Evolutionary conservation across 2,797 vertebrate genomes (phyloP), one percentile per base, ranked within the genome.

Genomic region (Myotis findleyi): DNA sequence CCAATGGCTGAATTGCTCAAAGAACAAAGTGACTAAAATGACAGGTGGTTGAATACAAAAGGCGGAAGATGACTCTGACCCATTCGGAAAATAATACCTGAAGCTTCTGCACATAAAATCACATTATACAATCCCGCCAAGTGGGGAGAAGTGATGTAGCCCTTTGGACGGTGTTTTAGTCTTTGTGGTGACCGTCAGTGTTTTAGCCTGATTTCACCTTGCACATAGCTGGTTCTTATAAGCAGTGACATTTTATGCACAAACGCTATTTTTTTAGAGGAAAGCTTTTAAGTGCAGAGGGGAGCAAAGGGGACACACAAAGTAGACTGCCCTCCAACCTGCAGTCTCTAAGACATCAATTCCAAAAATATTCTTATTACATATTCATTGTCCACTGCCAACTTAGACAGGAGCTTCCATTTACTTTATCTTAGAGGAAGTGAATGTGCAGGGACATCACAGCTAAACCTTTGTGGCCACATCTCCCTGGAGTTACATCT

Each of bases 401-500:
- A 85, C n/a, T 80, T 76, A 81, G 0, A 49, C 0, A 55, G 80
- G 55, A 69, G 30, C 49, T 53, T 87, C 7, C 12, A 25, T 49
- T 25, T 51, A 93, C 23, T 92, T 86, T 79, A 47, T 66, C 62
- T 53, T 59, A 73, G n/a, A 90, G 30, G 30, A 91, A 93, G 73
- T n/a, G 36, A 51, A 64, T 72, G 6, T 49, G 4, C 23, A 59
- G 41, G 44, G 25, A 76, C 38, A 62, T 30, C 87, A 51, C 8
- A 87, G 44, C 33, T 83, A 87, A 94, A n/a, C 4, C 30, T 91
- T 51, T 66, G 17, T 66, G 79, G 68, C 3, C 57, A 79, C 5
- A 49, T 27, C 0, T 27, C 30, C 71, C 69, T 75, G 21, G 20
- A 47, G 17, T 57, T 91, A 11, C 18, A 66, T 20, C 53, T 97